phyloP scores from a whole-genome alignment of 2,888 invertebrate species.

The Cosmia pyralina region DNA sequence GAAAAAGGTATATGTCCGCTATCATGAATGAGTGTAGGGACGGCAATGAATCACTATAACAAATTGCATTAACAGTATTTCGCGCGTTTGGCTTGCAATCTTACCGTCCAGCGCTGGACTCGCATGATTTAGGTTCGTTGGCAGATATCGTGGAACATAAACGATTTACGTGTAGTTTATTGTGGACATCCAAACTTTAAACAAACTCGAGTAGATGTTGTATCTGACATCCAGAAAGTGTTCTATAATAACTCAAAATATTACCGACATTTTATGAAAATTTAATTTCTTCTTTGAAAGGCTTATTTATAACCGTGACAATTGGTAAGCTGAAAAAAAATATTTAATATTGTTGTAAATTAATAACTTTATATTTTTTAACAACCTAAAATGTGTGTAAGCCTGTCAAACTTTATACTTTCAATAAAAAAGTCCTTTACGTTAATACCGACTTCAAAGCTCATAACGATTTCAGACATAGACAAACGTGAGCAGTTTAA shows the following conservation, averaged over 20 bases:
- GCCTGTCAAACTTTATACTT: slow-evolving; percentile 17
- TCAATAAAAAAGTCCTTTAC: slow-evolving; percentile 31
- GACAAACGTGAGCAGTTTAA: slow-evolving; percentile 19
- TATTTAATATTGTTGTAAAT: slow-evolving; percentile 34
- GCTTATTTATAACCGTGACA: slow-evolving; percentile 43
- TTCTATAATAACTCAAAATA: slow-evolving; percentile 49
- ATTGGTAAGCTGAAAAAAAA: slow-evolving; percentile 16
- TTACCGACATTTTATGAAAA: slow-evolving; percentile 53
- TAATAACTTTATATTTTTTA: slow-evolving; percentile 21
- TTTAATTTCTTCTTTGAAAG: slow-evolving; percentile 44
- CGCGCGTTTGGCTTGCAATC: slow-evolving; percentile 68
- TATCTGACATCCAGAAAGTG: slow-evolving; percentile 63
- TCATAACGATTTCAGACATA: slow-evolving; percentile 35
- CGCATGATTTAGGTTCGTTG: slow-evolving; percentile 71
- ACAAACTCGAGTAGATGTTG: slow-evolving; percentile 65
- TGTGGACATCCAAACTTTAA: slow-evolving; percentile 63
- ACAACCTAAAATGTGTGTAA: slow-evolving; percentile 3
- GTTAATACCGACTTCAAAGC: slow-evolving; percentile 42
- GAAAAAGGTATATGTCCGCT: slow-evolving; percentile 22
- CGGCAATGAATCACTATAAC: slow-evolving; percentile 51
- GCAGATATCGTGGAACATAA: slow-evolving; percentile 65
- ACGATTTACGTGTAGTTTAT: slow-evolving; percentile 59
- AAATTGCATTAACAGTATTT: slow-evolving; percentile 58
- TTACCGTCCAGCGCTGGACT: slow-evolving; percentile 61
- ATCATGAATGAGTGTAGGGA: slow-evolving; percentile 39